phyloP scores from a whole-genome alignment of 2,113 vertebrate genomes.

The Camelus dromedarius region DNA sequence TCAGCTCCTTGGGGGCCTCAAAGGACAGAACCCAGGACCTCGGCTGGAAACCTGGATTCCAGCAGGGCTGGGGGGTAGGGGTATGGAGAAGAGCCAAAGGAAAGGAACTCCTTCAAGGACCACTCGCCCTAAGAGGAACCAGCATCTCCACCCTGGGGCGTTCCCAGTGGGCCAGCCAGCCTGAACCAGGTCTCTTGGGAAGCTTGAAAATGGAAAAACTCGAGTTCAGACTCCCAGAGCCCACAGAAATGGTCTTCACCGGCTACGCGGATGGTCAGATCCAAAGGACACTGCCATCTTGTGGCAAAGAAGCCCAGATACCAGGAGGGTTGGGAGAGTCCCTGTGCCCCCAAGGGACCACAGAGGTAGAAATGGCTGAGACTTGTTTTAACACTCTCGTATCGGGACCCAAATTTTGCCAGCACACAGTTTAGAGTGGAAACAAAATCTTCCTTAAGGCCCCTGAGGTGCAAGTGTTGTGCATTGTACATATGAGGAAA shows the following conservation, averaged over 20 bases:
- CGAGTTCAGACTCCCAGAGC: background rate
- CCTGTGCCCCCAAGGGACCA: background rate
- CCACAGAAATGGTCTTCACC: background rate
- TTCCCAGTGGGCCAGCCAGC: background rate
- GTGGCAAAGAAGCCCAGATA: background rate
- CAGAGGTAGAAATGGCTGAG: background rate
- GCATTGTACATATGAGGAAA: background rate
- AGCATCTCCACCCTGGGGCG: background rate
- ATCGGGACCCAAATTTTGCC: background rate
- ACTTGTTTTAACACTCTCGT: background rate
- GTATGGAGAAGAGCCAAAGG: background rate
- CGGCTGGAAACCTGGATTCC: background rate
- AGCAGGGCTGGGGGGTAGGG: fast-evolving
- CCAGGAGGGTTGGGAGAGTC: background rate
- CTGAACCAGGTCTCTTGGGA: background rate
- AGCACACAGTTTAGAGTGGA: background rate
- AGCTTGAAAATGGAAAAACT: slow-evolving; percentile 33
- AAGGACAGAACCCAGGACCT: background rate
- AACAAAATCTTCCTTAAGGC: background rate
- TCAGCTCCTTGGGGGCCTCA: background rate
- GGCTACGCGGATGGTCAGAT: background rate
- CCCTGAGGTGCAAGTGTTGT: background rate
- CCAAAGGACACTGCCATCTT: slow-evolving; percentile 42
- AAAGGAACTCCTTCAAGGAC: background rate
- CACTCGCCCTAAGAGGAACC: background rate